phyloP scores from a whole-genome alignment of 2,888 invertebrate genomes.

The Sympetrum striolatum region DNA sequence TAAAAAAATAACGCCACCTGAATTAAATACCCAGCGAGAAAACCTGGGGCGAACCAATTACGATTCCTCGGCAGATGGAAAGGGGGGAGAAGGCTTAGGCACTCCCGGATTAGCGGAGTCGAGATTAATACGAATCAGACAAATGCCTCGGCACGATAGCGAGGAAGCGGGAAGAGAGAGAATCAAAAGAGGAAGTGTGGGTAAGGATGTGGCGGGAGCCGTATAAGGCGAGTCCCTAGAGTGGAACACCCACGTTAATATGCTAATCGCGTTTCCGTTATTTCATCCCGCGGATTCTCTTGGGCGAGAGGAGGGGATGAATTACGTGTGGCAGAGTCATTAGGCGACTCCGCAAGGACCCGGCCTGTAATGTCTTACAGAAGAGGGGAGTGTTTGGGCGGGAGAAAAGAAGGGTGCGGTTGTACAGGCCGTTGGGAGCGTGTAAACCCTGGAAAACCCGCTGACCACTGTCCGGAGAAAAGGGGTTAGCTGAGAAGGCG shows the following conservation, averaged over 20 bases:
- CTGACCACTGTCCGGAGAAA: neutral
- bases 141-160: constrained; percentile 1
- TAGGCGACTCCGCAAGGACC: constrained; percentile 23
- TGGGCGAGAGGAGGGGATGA: constrained; percentile 1
- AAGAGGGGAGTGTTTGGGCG: neutral
- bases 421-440: neutral
- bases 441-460: constrained; percentile 14
- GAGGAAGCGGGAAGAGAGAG: neutral
- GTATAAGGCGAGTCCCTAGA: neutral
- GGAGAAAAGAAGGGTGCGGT: constrained; percentile 20
- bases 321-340: constrained; percentile 36
- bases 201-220: neutral
- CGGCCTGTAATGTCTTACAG: constrained; percentile 39
- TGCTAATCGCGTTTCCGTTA: constrained; percentile 42
- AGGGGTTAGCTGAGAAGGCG: neutral
- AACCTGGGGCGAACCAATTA: constrained; percentile 27
- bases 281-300: constrained; percentile 27
- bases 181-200: neutral
- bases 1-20: neutral
- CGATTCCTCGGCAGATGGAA: neutral
- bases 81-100: neutral
- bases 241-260: constrained; percentile 43
- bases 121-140: constrained; percentile 40
- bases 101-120: constrained; percentile 6
- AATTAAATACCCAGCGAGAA: constrained; percentile 13